Percentiles rank a stretch among this genome's conserved stretches.
Evolutionary conservation across 2,113 vertebrate species (phyloP).

Genomic region (Sigmodon hispidus): DNA sequence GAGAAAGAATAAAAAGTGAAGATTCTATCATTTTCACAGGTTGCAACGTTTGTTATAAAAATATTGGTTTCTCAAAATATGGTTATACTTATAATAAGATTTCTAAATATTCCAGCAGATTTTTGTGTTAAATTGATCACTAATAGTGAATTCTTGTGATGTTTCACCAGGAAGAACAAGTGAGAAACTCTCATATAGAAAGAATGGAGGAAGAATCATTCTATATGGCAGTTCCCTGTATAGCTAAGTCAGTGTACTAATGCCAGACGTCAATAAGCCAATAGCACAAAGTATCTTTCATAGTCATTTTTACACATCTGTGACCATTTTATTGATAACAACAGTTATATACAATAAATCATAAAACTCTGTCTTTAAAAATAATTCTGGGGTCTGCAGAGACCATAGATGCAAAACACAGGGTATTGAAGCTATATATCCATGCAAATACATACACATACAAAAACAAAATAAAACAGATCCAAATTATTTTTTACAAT

Average conservation of each 20-base stretch:
- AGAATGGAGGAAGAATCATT: background rate
- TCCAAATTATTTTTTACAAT: background rate
- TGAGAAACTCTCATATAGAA: background rate
- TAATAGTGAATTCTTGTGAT: background rate
- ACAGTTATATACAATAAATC: background rate
- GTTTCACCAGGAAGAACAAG: background rate
- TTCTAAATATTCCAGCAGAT: background rate
- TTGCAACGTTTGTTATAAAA: background rate
- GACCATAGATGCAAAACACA: background rate
- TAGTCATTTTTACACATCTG: background rate
- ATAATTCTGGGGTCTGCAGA: background rate
- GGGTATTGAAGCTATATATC: background rate
- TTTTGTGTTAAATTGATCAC: background rate
- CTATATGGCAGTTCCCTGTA: background rate
- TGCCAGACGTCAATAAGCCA: background rate
- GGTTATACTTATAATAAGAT: background rate
- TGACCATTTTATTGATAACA: background rate
- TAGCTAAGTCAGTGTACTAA: background rate
- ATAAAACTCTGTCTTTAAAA: background rate
- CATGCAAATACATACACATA: background rate
- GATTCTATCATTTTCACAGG: background rate
- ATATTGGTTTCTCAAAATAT: background rate
- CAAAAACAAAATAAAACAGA: background rate
- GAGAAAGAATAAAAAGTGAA: background rate
- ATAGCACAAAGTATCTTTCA: background rate